Evolutionary conservation across 2,797 vertebrate genomes (phyloP).

Genomic region (Tolypeutes matacus): DNA sequence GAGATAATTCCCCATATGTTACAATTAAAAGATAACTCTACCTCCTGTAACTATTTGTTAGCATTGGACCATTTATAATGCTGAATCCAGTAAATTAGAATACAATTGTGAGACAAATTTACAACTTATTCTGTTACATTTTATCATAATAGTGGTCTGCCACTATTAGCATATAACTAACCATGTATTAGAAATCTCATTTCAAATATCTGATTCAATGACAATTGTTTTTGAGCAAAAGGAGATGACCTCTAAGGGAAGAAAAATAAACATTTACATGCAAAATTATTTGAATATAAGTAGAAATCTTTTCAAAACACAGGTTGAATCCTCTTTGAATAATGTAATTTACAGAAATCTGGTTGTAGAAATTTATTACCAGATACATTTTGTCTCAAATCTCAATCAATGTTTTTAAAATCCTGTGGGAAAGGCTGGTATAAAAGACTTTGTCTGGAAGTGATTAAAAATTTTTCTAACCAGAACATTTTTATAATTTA

Average conservation of each 20-base stretch:
- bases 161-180: neutral
- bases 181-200: slow-evolving; percentile 15
- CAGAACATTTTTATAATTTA: neutral
- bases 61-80: neutral
- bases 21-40: slow-evolving; percentile 41
- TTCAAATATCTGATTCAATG: slow-evolving; percentile 17
- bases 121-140: neutral
- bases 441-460: slow-evolving; percentile 12
- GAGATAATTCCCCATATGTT: neutral
- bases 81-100: neutral
- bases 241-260: neutral
- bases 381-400: slow-evolving; percentile 16
- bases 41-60: neutral
- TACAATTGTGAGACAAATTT: neutral
- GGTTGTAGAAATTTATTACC: neutral
- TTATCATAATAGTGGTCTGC: neutral
- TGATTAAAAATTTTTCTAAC: neutral
- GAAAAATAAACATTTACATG: neutral
- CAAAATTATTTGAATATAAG: slow-evolving; percentile 51
- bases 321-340: neutral
- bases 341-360: slow-evolving; percentile 46
- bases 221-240: neutral
- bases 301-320: neutral
- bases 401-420: slow-evolving; percentile 22
- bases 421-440: neutral